phyloP scores from a whole-genome alignment of 2,113 vertebrate species.

The Eolophus roseicapilla region DNA sequence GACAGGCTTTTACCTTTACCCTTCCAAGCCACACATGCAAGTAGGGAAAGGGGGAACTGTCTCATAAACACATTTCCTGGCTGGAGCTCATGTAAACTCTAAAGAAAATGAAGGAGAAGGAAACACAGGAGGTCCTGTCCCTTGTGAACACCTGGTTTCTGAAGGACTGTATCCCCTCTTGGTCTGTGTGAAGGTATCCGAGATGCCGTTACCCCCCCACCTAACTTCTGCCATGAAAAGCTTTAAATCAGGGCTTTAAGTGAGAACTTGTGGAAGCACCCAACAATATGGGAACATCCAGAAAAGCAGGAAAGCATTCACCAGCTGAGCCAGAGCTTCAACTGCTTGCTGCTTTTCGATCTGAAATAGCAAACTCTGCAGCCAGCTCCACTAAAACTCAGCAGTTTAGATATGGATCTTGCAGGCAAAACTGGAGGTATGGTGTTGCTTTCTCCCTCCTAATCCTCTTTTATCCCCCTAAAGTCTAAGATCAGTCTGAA shows the following conservation, averaged over 20 bases:
- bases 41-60: too few species aligned
- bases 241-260: background rate
- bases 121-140: background rate
- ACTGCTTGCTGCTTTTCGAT: background rate
- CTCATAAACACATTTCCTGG: too few species aligned
- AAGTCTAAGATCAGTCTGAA: background rate
- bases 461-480: background rate
- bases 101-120: too few species aligned
- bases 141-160: background rate
- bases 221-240: background rate
- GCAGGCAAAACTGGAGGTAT: background rate
- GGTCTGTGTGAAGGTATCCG: background rate
- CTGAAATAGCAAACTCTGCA: background rate
- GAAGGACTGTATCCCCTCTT: background rate
- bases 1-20: too few species aligned
- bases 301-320: background rate
- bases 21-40: too few species aligned
- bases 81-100: too few species aligned
- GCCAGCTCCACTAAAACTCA: background rate
- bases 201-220: background rate
- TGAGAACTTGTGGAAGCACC: background rate
- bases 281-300: rapidly evolving
- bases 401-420: background rate
- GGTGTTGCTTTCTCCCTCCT: background rate
- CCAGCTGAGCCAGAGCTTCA: background rate